Evolutionary conservation across 2,113 vertebrate species (phyloP).

Genomic region (Mesocricetus auratus): DNA sequence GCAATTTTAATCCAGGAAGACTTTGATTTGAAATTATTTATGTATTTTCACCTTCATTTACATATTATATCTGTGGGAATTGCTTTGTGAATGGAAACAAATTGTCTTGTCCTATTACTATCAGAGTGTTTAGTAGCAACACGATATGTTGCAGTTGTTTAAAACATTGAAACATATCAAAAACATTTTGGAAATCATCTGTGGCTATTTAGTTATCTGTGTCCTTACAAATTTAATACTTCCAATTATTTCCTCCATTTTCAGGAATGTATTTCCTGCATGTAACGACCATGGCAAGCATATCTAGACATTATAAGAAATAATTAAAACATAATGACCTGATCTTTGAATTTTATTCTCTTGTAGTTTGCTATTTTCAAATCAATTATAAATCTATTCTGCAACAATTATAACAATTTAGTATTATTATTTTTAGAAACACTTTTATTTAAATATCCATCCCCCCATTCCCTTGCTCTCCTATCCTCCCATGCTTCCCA

Average conservation of each 20-base stretch:
- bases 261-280: neutral
- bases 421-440: no score
- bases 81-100: conserved; percentile 41
- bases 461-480: no score
- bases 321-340: neutral
- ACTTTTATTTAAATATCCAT: no score
- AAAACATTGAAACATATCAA: conserved; percentile 35
- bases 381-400: neutral
- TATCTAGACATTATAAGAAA: neutral
- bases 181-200: neutral
- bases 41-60: neutral
- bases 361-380: neutral
- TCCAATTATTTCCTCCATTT: conserved; percentile 7
- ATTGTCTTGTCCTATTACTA: neutral
- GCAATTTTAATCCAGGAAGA: neutral
- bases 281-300: neutral
- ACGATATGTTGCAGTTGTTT: conserved; percentile 24
- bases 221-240: neutral
- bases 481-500: no score
- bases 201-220: neutral
- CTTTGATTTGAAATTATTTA: conserved; percentile 55
- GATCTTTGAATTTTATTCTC: neutral
- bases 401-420: neutral
- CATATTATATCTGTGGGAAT: neutral
- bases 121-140: neutral